Base-by-base conservation (phyloP, 2,797 vertebrate genomes). In the Paramormyrops hopkinsi region DNA sequence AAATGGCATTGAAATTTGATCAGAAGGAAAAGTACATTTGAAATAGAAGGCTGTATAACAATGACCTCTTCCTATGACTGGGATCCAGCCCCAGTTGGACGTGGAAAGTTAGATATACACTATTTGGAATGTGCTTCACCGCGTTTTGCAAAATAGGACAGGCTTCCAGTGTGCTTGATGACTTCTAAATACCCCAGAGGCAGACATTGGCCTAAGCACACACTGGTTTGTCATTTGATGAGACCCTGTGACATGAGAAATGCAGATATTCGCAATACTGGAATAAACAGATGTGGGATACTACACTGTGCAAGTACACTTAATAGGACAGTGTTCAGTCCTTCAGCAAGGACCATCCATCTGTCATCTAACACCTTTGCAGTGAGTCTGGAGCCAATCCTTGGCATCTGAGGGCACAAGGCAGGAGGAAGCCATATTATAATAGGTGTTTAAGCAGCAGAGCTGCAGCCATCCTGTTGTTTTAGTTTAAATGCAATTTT, bases 51-150 rank as follows among this genome's bases (percentile, higher is more conserved):
- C 88, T 83, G 44, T 83, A 79, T 87, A 90, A 59, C 50, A 41
- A 19, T 33, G 33, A 91, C 65, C 89, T 65, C 9, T 50, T 91
- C 90, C 82, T 82, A 79, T 90, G 92, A 91, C 46, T 22, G 53
- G 0, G 37, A 12, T 69, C 2, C 54, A 33, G 25, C 9, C 89
- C 69, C 17, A 89, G 51, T 37, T 88, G 92, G 88, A 92, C 12
- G 89, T 82, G 50, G 88, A 89, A 51, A 76, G 56, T 50, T n/a
- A 33, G 51, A 41, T 14, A 7, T 9, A 2, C 87, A 85, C 44
- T 73, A 85, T 12, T 41, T 22, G 46, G 53, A 29, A 89, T 50
- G 6, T n/a, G 2, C 19, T 44, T 62, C 48, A 14, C 44, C 6
- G 22, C 29, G 6, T 44, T 59, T 29, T 19, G n/a, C 9, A 11